A percentile compares a stretch with the other conserved stretches of the same genome.
These are phyloP conservation scores for Zenarchopterus dispar DNA, from an alignment of 2,797 vertebrate species.

Conservation along the genomic window DNA sequence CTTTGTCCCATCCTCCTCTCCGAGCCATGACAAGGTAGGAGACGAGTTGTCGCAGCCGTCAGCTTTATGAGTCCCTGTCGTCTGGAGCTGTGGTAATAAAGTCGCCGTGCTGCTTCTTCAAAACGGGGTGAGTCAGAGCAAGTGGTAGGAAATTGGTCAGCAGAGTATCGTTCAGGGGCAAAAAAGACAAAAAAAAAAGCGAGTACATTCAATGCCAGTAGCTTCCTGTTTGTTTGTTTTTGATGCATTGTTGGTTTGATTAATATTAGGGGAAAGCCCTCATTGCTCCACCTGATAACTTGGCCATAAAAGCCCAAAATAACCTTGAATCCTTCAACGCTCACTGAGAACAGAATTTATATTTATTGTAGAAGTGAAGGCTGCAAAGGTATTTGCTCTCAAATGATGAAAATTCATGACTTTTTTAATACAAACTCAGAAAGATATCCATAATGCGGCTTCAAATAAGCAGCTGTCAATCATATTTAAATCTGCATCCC, in stretches of 20 bases:
- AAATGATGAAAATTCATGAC: constrained; percentile 26
- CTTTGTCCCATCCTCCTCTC: constrained; percentile 72
- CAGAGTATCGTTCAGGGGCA: constrained; percentile 57
- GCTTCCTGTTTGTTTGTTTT: constrained; percentile 22
- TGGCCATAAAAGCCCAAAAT: constrained; percentile 49
- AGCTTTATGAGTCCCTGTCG: constrained; percentile 79
- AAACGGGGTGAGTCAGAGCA: constrained; percentile 69
- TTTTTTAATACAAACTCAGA: background rate
- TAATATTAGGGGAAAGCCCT: constrained; percentile 49
- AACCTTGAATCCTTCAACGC: constrained; percentile 37
- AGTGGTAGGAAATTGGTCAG: constrained; percentile 77
- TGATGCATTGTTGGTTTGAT: constrained; percentile 71
- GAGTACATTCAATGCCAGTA: constrained; percentile 40
- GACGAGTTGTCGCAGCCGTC: constrained; percentile 77
- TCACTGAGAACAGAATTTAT: constrained; percentile 35
- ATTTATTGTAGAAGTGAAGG: constrained; percentile 30
- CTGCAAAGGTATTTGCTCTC: background rate
- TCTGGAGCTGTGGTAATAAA: constrained; percentile 73
- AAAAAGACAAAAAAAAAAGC: constrained; percentile 13
- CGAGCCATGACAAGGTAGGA: constrained; percentile 66
- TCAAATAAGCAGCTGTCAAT: constrained; percentile 11
- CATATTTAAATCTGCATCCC: constrained; percentile 14
- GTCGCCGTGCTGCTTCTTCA: constrained; percentile 62
- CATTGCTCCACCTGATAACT: constrained; percentile 57
- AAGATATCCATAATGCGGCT: constrained; percentile 1